phyloP scores from a whole-genome alignment of 1,140 invertebrate species.

The Brachionus manjavacas region DNA sequence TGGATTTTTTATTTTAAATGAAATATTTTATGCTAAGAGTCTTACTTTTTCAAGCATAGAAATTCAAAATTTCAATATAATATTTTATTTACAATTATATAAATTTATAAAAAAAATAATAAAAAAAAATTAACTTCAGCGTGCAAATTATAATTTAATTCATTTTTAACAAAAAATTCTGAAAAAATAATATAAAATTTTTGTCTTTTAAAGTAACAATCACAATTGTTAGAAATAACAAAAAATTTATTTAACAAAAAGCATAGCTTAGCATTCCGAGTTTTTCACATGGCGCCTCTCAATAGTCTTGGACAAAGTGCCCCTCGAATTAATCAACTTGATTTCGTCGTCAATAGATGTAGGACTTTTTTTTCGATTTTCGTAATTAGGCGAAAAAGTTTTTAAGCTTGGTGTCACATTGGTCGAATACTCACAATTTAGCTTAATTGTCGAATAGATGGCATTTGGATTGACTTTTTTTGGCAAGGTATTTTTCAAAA shows the following conservation, averaged over 20 bases:
- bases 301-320: not conserved
- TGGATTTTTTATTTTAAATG: not conserved
- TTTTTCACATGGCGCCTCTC: conserved; percentile 39
- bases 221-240: not conserved
- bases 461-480: conserved; percentile 4
- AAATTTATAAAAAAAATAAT: not conserved
- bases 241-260: conserved; percentile 3
- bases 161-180: not conserved
- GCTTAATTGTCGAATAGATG: conserved; percentile 16
- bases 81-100: conserved; percentile 8
- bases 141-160: conserved; percentile 1
- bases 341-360: conserved; percentile 40
- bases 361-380: conserved; percentile 22
- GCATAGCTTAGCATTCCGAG: conserved; percentile 12
- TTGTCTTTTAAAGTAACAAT: not conserved
- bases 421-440: not conserved
- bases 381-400: conserved; percentile 1
- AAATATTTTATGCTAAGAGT: not conserved
- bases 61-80: not conserved
- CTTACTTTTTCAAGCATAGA: not conserved
- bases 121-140: not conserved
- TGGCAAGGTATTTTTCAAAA: not conserved
- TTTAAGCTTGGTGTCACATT: not conserved
- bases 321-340: conserved; percentile 4
- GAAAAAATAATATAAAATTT: not conserved